These are phyloP conservation scores for Chymomyza caudatula DNA, from an alignment of 2,888 invertebrate species.

Conservation along the genomic window DNA sequence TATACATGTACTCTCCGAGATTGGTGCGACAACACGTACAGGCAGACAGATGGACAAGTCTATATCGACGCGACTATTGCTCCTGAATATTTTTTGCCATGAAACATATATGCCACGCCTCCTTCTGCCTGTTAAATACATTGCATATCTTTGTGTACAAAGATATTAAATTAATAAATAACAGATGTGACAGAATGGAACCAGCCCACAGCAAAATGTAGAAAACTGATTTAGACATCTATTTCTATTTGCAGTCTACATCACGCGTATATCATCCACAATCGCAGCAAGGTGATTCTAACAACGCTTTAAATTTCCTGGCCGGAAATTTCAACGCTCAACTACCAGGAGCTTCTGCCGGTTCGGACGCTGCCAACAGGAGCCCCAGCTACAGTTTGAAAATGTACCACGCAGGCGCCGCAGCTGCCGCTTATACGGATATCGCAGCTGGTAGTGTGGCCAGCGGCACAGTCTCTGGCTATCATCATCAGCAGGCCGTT, in stretches of 20 bases:
- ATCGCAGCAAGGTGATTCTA: constrained; percentile 42
- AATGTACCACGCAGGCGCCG: constrained; percentile 77
- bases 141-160: too few species aligned
- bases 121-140: too few species aligned
- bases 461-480: constrained; percentile 54
- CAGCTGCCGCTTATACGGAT: constrained; percentile 62
- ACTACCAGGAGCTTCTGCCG: constrained; percentile 33
- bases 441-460: constrained; percentile 73
- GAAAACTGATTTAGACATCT: not conserved
- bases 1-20: too few species aligned
- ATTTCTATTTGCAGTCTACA: constrained; percentile 55
- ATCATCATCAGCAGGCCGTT: constrained; percentile 77
- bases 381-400: constrained; percentile 49
- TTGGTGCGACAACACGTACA: too few species aligned
- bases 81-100: too few species aligned
- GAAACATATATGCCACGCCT: too few species aligned
- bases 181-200: too few species aligned
- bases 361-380: constrained; percentile 35
- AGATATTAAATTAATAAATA: too few species aligned
- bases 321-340: constrained; percentile 8
- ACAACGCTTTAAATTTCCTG: constrained; percentile 29
- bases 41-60: too few species aligned
- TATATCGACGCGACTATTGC: too few species aligned
- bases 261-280: constrained; percentile 61
- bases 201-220: too few species aligned